A percentile compares a stretch with the other conserved stretches of the same genome.
Evolutionary conservation across 2,888 invertebrate genomes (phyloP).

Genomic region (Scaptomyza cyrtandrae): DNA sequence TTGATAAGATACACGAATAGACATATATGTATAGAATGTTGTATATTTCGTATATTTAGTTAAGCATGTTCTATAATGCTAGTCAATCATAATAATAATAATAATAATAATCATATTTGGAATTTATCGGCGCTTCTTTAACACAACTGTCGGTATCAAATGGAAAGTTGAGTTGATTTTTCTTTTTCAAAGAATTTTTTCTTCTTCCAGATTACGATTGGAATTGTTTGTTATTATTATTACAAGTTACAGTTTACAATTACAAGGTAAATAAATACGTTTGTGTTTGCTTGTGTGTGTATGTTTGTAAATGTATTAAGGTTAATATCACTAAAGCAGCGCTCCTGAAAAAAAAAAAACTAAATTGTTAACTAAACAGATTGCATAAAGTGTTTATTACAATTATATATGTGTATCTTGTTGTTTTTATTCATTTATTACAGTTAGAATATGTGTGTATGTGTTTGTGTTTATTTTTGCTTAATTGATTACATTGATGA

Average conservation of each 20-base stretch:
- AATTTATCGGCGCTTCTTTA: conserved; percentile 55
- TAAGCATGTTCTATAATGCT: conserved; percentile 78
- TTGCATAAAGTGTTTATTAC: conserved; percentile 36
- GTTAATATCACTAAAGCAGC: conserved; percentile 80
- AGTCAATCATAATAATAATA: conserved; percentile 55
- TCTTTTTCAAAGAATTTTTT: background rate
- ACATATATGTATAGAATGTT: conserved; percentile 51
- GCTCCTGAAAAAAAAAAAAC: conserved; percentile 56
- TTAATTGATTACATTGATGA: conserved; percentile 21
- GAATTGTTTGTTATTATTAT: conserved; percentile 51
- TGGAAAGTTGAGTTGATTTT: conserved; percentile 38
- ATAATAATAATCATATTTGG: conserved; percentile 53
- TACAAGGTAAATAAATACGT: conserved; percentile 65
- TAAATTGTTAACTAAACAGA: conserved; percentile 52
- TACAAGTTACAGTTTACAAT: conserved; percentile 54
- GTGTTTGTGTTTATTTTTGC: conserved; percentile 19
- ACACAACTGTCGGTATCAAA: conserved; percentile 42
- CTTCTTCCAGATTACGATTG: conserved; percentile 22
- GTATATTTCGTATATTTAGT: conserved; percentile 80
- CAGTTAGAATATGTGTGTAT: conserved; percentile 36
- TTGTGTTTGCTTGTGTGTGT: conserved; percentile 14
- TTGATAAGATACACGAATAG: background rate
- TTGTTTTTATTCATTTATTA: conserved; percentile 35
- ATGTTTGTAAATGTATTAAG: conserved; percentile 72
- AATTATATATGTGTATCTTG: conserved; percentile 22